Evolutionary conservation across 2,888 invertebrate genomes (phyloP).

Genomic region (Polylopha cassiicola): DNA sequence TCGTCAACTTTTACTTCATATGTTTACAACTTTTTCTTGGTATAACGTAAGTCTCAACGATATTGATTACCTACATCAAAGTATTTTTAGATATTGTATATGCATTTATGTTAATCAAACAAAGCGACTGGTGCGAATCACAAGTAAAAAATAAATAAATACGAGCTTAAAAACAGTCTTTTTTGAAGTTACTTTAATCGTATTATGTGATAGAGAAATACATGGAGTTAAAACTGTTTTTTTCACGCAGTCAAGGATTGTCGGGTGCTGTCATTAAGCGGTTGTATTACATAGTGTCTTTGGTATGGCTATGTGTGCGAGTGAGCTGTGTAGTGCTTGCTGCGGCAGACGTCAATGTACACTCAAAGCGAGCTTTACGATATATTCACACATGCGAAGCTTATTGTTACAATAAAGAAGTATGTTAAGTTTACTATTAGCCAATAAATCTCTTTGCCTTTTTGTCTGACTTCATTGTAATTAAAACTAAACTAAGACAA

Average conservation of each 20-base stretch:
- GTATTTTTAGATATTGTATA: too few species aligned
- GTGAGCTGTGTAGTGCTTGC: conserved; percentile 76
- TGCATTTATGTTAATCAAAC: too few species aligned
- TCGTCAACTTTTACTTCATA: conserved; percentile 83
- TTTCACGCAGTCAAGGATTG: conserved; percentile 37
- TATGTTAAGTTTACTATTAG: conserved; percentile 31
- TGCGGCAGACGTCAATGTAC: conserved; percentile 75
- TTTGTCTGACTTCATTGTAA: too few species aligned
- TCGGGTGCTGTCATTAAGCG: conserved; percentile 53
- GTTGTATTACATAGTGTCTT: conserved; percentile 78
- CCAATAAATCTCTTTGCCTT: too few species aligned
- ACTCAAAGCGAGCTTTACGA: conserved; percentile 69
- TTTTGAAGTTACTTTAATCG: too few species aligned
- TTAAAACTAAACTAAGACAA: too few species aligned
- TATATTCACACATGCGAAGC: conserved; percentile 65
- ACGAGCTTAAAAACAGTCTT: too few species aligned
- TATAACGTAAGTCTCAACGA: conserved; percentile 72
- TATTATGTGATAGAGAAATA: too few species aligned
- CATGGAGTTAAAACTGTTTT: too few species aligned
- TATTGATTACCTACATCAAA: neutral
- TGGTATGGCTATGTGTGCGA: conserved; percentile 76
- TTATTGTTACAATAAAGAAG: conserved; percentile 76
- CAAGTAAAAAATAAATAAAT: too few species aligned
- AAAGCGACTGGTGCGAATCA: too few species aligned
- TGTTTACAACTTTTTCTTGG: conserved; percentile 83